phyloP scores from a whole-genome alignment of 2,888 invertebrate species.

The Campoletis raptor region DNA sequence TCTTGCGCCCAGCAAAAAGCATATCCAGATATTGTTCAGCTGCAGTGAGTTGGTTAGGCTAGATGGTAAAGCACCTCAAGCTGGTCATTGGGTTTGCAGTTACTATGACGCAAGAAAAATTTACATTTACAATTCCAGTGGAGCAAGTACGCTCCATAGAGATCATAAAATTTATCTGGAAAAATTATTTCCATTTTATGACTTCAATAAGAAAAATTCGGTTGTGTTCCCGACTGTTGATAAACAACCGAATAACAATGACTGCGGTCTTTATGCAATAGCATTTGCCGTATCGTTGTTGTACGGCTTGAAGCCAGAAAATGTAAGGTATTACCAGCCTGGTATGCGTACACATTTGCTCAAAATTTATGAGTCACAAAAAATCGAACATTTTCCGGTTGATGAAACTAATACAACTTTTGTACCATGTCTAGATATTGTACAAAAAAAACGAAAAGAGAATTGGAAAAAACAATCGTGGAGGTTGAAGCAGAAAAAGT shows the following conservation, averaged over 20 bases:
- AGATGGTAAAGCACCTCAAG: neutral
- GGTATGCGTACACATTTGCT: constrained; percentile 36
- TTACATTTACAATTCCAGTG: constrained; percentile 61
- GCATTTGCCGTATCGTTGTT: constrained; percentile 50
- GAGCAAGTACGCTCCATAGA: constrained; percentile 18
- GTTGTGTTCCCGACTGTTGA: constrained; percentile 56
- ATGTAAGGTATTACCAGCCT: constrained; percentile 14
- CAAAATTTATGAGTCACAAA: constrained; percentile 18
- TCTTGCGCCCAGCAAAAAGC: constrained; percentile 42
- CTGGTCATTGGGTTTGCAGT: constrained; percentile 61
- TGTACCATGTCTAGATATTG: too few relatives aligned
- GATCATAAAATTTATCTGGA: constrained; percentile 55
- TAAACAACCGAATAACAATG: constrained; percentile 33
- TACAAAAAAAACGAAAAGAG: too few relatives aligned
- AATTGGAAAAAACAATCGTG: too few relatives aligned
- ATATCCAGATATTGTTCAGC: constrained; percentile 67
- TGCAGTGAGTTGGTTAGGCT: constrained; percentile 11
- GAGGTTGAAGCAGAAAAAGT: too few relatives aligned
- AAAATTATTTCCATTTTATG: constrained; percentile 58
- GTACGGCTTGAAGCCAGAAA: constrained; percentile 35
- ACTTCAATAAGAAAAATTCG: constrained; percentile 7
- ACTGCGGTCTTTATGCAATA: constrained; percentile 39
- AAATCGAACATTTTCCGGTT: constrained; percentile 38
- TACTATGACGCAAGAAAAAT: constrained; percentile 55
- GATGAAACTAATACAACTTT: too few relatives aligned